phyloP scores from a whole-genome alignment of 2,113 vertebrate species.

The Sialia sialis region DNA sequence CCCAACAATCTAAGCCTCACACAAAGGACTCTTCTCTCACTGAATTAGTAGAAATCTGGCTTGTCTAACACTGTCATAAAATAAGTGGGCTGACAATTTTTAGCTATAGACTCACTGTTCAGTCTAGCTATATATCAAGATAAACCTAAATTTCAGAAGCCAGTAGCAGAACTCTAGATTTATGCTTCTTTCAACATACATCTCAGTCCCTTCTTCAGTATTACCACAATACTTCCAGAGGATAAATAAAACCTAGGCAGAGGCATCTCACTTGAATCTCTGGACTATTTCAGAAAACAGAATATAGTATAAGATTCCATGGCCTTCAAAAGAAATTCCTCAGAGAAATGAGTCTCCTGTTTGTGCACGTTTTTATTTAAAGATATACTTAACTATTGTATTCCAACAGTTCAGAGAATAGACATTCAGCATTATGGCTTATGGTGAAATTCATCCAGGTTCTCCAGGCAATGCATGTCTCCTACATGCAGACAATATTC shows the following conservation, averaged over 20 bases:
- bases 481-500: neutral
- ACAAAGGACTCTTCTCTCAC: neutral
- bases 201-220: neutral
- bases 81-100: neutral
- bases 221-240: neutral
- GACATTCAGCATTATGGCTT: neutral
- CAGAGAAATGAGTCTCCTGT: neutral
- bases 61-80: neutral
- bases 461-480: neutral
- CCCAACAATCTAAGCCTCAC: accelerated
- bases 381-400: neutral
- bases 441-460: neutral
- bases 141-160: neutral
- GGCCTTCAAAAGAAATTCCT: neutral
- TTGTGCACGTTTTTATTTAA: neutral
- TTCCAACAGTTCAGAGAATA: neutral
- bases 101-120: neutral
- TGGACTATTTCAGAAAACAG: neutral
- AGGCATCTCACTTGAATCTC: neutral
- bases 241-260: neutral
- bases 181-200: neutral
- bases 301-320: neutral
- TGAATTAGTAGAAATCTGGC: neutral
- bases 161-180: neutral
- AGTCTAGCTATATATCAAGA: neutral